These are phyloP conservation scores for Prunella himalayana DNA, from an alignment of 2,113 vertebrate genomes.

Conservation along the genomic window DNA sequence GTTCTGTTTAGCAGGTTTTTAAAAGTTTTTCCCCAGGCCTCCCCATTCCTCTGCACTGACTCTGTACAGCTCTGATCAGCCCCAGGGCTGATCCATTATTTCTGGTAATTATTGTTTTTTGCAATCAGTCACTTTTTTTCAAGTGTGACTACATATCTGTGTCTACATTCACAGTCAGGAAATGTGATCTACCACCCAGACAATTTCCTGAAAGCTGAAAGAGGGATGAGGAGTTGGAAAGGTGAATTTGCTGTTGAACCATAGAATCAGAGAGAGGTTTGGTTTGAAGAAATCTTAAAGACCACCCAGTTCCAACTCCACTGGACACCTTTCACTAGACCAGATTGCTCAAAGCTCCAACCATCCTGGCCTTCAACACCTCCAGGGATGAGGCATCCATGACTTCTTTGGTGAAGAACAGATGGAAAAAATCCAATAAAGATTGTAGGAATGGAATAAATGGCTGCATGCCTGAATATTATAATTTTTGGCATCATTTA, in stretches of 20 bases:
- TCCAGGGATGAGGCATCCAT: not conserved
- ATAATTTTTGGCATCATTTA: slow-evolving; percentile 30
- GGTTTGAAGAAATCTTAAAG: not conserved
- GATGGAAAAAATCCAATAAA: not conserved
- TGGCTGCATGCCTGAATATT: slow-evolving; percentile 7
- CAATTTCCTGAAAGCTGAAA: not conserved
- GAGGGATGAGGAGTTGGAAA: not conserved
- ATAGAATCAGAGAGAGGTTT: not conserved
- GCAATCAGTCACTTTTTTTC: not conserved
- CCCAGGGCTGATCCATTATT: not conserved
- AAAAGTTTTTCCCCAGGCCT: not conserved
- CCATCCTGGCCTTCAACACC: not conserved
- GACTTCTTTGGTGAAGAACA: not conserved
- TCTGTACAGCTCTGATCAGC: not conserved
- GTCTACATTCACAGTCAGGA: not conserved
- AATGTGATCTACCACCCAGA: not conserved
- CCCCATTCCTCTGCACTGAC: not conserved
- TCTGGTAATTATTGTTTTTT: not conserved
- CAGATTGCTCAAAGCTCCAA: not conserved
- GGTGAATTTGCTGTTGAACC: not conserved
- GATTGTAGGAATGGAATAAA: slow-evolving; percentile 9
- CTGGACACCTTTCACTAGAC: not conserved
- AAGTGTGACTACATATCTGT: not conserved
- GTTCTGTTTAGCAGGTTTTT: not conserved
- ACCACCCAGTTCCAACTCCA: not conserved